Evolutionary conservation across 1,140 invertebrate genomes (phyloP), one percentile per base, ranked within the genome.

Genomic region (Neotoxoptera formosana): DNA sequence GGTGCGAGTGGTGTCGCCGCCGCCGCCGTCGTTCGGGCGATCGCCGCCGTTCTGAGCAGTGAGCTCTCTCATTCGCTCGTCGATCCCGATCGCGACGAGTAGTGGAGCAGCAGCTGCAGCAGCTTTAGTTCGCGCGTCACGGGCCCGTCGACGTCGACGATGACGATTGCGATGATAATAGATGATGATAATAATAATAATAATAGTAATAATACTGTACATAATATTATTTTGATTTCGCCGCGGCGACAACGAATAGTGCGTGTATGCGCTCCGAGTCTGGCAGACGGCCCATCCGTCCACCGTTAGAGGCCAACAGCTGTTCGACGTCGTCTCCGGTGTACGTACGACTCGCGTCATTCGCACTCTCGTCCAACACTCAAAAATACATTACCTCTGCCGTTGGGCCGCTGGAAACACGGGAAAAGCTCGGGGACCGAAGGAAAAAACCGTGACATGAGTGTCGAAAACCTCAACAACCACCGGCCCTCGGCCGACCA

Each of bases 391-490:
- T 53, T 53, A 53, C 7, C 51, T 23, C 21, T 53, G 4, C 51
- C 51, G 51, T 21, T 53, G 51, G 51, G 17, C 67, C 76, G 76
- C 76, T 45, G 41, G 2, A 45, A 41, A 86, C 45, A 25, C 23
- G 30, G 41, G 8, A 41, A 6, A 36, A 25, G 36, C 36, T 36
- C 21, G n/a, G n/a, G n/a, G n/a, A n/a, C 1, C 8, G 14, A 11
- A 4, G 11, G 21, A 20, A 23, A 41, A 36, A 56, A 6, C 51
- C 21, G 60, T n/a, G 36, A 90, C 8, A 90, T 90, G 53, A 67
- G 36, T 67, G 53, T 90, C 25, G 89, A 67, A 41, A 90, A 67
- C 17, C 89, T n/a, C 30, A 76, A 90, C n/a, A 34, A 67, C 23
- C 89, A 47, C 3, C 89, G 2, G 53, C 56, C 89, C 7, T 25